Base-by-base conservation (phyloP, 2,113 vertebrate genomes). In the Eublepharis macularius region DNA sequence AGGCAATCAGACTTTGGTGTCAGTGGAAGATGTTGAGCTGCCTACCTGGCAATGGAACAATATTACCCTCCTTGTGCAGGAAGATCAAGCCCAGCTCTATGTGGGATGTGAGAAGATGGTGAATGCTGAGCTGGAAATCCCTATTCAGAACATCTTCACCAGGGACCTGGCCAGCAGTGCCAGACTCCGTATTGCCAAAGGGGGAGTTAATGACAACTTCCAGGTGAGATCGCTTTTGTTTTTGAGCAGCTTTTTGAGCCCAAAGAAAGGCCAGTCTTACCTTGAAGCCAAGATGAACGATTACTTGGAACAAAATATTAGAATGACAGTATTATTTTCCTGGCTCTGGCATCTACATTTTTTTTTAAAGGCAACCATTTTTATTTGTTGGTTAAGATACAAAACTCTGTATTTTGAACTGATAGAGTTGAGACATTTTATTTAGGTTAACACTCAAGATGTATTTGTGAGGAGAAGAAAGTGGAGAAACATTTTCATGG, bases 81-180 rank as follows among this genome's bases (percentile, higher is more conserved):
- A 99, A 65, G 98, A 99, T 86, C 95, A 96, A 17, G 99, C 97
- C 41, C 98, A 99, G 83, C 97, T 99, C 2, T 98, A 97, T 36
- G 97, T 99, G 4, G 99, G 98, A 49, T 99, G 99, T 81, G 98
- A 99, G 76, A 98, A 98, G 94, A 97, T 99, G 96, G 97, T 98
- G 72, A 97, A 93, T 0, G 96, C 96, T 0, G 98, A 99, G 89
- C 88, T 99, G 88, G 98, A 99, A 14, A 95, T 97, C 57, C 97
- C 98, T 36, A 98, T 99, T 92, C 96, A 98, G 24, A 97, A 94
- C 65, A 95, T 99, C 88, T 97, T 99, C 89, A 96, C 95, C 80
- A 96, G 95, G 84, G 97, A 98, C 87, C 89, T 98, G 92, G 96
- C 97, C 75, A 97, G 95, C 87, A 94, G 90, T 2, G 97, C 98